Base-by-base conservation (phyloP, 2,797 vertebrate genomes). In the Enteromius trimaculatus region DNA sequence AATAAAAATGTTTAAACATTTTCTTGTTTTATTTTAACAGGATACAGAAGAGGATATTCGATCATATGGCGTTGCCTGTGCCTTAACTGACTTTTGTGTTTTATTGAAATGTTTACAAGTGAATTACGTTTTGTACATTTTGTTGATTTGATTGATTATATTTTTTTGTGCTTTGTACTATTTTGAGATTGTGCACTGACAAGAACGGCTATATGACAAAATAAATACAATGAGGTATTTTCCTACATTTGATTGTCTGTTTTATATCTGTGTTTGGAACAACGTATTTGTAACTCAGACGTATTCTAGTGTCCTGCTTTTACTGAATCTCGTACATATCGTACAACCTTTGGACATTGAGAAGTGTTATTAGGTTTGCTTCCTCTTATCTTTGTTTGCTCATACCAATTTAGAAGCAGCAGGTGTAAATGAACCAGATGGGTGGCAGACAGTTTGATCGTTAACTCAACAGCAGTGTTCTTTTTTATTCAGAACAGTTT, bases 361-460 rank as follows among this genome's bases (percentile, higher is more conserved):
- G 31, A n/a, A 47, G 75, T 68, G 31, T 55, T 71, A 58, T 60
- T 49, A 39, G 51, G 37, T 44, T 70, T 65, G 42, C 60, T 65
- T 79, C 80, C 83, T 37, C 77, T 87, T 87, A 87, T 87, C 86
- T 85, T 66, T 87, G 80, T 87, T 87, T 87, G 86, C 71, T 85
- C 29, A 55, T 76, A 72, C 65, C 75, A 77, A 72, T 70, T 66
- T 72, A 70, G 81, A 53, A 69, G 58, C 64, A 21, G 23, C 44
- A 17, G 64, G 55, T 65, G 79, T 81, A 78, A 81, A 55, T 74
- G 80, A 78, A 16, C 21, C 55, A 26, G 21, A 53, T 37, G 71
- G 31, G 8, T 21, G 75, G 66, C 26, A 69, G 19, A 1, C 16
- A 62, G 19, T 42, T 55, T 55, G 51, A 71, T 58, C 0, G 31